Evolutionary conservation across 37 sponge, comb jelly and placozoan genomes (phyloP).

Genomic region (Geodia barretti): DNA sequence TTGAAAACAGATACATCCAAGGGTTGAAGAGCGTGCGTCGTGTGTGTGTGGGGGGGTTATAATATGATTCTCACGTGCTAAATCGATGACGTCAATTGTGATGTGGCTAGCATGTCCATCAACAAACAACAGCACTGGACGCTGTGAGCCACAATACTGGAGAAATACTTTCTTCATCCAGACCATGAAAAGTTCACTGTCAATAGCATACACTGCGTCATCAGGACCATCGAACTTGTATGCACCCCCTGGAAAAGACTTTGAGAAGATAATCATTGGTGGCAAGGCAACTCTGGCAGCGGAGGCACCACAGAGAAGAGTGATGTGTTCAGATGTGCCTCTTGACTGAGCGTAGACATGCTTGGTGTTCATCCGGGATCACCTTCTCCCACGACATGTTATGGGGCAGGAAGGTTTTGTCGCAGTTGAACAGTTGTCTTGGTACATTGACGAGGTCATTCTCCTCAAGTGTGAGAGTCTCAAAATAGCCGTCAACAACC

Average conservation of each 20-base stretch:
- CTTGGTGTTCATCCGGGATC: not conserved
- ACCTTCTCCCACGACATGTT: constrained; percentile 2
- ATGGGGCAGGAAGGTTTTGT: constrained; percentile 15
- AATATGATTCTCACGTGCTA: constrained; percentile 14
- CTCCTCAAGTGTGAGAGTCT: not conserved
- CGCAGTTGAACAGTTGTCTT: constrained; percentile 21
- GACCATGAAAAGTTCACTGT: constrained; percentile 1
- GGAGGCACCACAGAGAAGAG: constrained; percentile 7
- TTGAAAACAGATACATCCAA: constrained; percentile 25
- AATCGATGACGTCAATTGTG: constrained; percentile 10
- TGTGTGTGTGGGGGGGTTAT: constrained; percentile 21
- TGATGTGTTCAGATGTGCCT: constrained; percentile 13
- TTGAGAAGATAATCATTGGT: constrained; percentile 6
- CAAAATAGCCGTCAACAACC: constrained; percentile 8
- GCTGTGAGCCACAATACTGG: not conserved
- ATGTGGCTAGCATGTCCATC: constrained; percentile 31
- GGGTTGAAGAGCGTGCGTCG: too few relatives aligned
- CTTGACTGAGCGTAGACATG: not conserved
- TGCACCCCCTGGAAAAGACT: constrained; percentile 6
- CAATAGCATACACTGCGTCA: constrained; percentile 21
- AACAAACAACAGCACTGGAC: constrained; percentile 4
- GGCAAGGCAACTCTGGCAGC: constrained; percentile 6
- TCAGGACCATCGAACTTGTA: constrained; percentile 6
- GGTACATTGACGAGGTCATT: constrained; percentile 4
- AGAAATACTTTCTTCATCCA: constrained; percentile 18